Conservation (phyloP, 2,797 vertebrate genomes). For the Morelia viridis region DNA sequence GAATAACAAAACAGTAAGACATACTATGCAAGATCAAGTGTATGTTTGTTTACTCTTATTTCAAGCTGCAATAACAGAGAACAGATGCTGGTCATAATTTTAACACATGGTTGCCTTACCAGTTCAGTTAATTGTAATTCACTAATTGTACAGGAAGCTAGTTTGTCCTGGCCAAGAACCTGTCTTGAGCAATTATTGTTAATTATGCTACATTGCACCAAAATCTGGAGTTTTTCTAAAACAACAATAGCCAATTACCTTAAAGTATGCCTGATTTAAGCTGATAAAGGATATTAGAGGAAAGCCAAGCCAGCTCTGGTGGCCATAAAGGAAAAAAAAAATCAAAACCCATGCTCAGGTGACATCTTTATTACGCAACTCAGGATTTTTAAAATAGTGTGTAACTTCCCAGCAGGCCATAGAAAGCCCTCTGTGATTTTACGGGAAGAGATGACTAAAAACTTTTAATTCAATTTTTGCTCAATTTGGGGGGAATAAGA, state of each 20-base stretch:
- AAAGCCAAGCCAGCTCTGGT: background rate
- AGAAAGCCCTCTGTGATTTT: background rate
- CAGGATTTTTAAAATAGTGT: background rate
- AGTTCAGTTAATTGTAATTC: constrained; percentile 12
- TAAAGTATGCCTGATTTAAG: background rate
- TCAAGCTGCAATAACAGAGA: constrained; percentile 16
- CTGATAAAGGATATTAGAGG: background rate
- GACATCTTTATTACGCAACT: background rate
- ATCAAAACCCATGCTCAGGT: background rate
- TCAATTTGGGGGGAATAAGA: background rate
- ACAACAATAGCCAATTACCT: background rate
- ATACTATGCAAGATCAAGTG: background rate
- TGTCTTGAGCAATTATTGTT: constrained; percentile 11
- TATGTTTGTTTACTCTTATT: constrained; percentile 22
- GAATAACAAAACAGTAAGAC: constrained; percentile 18
- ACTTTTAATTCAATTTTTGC: background rate
- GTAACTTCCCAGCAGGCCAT: background rate
- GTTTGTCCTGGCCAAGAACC: constrained; percentile 14
- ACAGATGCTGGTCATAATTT: constrained; percentile 29
- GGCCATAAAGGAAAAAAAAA: background rate
- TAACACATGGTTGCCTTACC: constrained; percentile 19
- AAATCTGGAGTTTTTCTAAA: background rate
- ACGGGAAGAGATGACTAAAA: background rate
- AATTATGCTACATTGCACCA: background rate
- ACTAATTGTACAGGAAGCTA: constrained; percentile 24